phyloP scores from a whole-genome alignment of 2,888 invertebrate species.

The Parnassius apollo region DNA sequence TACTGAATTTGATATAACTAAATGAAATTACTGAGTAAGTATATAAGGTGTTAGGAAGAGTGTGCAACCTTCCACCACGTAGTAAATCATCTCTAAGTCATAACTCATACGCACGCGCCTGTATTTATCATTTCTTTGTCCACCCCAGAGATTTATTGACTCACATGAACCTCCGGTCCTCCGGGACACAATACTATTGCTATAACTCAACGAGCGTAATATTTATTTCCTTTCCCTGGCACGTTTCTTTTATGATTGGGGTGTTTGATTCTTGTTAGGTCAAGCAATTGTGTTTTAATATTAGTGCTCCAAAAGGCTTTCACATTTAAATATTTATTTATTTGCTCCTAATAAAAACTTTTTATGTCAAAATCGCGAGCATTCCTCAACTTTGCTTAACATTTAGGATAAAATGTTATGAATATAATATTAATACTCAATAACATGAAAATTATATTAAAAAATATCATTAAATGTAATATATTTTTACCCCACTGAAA shows the following conservation, averaged over 20 bases:
- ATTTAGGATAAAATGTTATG: too few relatives aligned
- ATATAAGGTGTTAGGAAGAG: slow-evolving; percentile 6
- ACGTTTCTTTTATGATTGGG: slow-evolving; percentile 25
- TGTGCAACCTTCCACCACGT: slow-evolving; percentile 41
- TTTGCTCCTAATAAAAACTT: too few relatives aligned
- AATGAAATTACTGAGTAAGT: slow-evolving; percentile 5
- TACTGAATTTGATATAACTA: neutral
- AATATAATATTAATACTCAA: too few relatives aligned
- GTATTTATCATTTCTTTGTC: slow-evolving; percentile 74
- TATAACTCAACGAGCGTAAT: slow-evolving; percentile 45
- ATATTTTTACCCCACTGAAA: too few relatives aligned
- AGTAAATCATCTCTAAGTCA: slow-evolving; percentile 55
- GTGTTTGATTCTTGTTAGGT: slow-evolving; percentile 22
- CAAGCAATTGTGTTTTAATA: slow-evolving; percentile 13
- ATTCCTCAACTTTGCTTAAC: too few relatives aligned
- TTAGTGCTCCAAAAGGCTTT: too few relatives aligned
- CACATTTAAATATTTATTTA: too few relatives aligned
- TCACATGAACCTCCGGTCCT: slow-evolving; percentile 37
- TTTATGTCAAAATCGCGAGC: too few relatives aligned
- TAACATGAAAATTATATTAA: too few relatives aligned
- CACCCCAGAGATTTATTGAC: slow-evolving; percentile 60
- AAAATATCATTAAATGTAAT: too few relatives aligned
- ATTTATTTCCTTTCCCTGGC: slow-evolving; percentile 42
- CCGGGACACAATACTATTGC: slow-evolving; percentile 39
- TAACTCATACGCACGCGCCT: slow-evolving; percentile 55